phyloP scores from a whole-genome alignment of 2,888 invertebrate genomes.

The Noctua janthe region DNA sequence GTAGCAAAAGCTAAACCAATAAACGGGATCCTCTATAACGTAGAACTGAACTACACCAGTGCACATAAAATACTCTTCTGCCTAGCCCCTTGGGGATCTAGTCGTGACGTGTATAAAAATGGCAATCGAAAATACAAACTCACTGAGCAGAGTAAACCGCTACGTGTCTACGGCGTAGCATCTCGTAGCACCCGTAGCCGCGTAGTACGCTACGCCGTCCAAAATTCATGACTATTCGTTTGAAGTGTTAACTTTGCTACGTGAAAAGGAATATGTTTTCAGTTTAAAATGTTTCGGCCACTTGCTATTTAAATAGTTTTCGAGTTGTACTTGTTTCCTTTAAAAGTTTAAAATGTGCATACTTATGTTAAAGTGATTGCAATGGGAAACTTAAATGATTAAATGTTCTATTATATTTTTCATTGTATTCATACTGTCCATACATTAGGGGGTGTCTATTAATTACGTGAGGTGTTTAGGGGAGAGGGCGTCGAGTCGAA shows the following conservation, averaged over 20 bases:
- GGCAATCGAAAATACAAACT: conserved; percentile 38
- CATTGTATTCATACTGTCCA: background rate
- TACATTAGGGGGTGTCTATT: no score
- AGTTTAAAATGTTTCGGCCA: conserved; percentile 70
- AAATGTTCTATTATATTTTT: background rate
- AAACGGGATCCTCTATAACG: background rate
- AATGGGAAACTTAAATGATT: background rate
- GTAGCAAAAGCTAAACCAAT: background rate
- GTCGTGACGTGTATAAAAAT: conserved; percentile 16
- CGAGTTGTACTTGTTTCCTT: conserved; percentile 26
- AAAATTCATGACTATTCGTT: conserved; percentile 84
- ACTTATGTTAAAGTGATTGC: conserved; percentile 4
- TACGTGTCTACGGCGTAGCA: conserved; percentile 68
- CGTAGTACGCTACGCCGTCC: conserved; percentile 70
- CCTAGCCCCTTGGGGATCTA: background rate
- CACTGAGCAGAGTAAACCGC: conserved; percentile 36
- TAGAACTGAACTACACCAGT: background rate
- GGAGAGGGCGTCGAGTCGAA: no score
- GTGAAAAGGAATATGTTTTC: conserved; percentile 77
- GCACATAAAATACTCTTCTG: background rate
- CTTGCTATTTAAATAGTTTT: conserved; percentile 56
- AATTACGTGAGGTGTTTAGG: no score
- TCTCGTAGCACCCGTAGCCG: conserved; percentile 63
- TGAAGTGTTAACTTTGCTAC: conserved; percentile 75
- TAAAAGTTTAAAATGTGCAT: conserved; percentile 6